Conservation (phyloP, 53 echinoderm and acorn worm species). For the Hippasteria phrygiana region DNA sequence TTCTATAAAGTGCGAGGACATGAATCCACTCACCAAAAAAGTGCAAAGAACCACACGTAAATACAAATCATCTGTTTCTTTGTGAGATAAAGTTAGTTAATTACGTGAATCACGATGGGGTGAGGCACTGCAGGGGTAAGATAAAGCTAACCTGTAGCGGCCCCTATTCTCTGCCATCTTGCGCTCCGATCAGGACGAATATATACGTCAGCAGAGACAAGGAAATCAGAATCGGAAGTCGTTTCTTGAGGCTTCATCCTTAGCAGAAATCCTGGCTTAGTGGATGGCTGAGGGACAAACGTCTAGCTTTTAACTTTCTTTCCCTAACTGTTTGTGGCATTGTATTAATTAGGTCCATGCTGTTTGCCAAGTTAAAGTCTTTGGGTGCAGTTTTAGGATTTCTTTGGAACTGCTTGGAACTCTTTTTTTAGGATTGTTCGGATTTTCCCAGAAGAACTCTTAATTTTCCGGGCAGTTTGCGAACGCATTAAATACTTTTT, state of each 20-base stretch:
- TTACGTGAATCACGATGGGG: not conserved
- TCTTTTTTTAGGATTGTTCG: too few relatives aligned
- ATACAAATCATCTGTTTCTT: constrained; percentile 26
- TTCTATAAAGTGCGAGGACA: not conserved
- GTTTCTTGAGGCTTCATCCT: constrained; percentile 22
- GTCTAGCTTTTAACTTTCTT: too few relatives aligned
- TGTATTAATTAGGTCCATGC: too few relatives aligned
- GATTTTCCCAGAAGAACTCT: too few relatives aligned
- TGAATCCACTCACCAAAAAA: not conserved
- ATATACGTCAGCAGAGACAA: not conserved
- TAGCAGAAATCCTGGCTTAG: constrained; percentile 20
- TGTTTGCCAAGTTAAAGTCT: too few relatives aligned
- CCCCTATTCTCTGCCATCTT: not conserved
- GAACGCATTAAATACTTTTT: too few relatives aligned
- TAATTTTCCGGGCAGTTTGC: too few relatives aligned
- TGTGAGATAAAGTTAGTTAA: constrained; percentile 9
- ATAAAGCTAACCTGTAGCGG: not conserved
- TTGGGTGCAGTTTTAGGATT: too few relatives aligned
- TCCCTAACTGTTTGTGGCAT: too few relatives aligned
- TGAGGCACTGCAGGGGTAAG: not conserved
- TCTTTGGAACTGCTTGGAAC: too few relatives aligned
- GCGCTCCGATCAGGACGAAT: not conserved
- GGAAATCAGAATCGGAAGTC: constrained; percentile 19
- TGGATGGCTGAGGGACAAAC: not conserved
- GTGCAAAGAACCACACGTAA: constrained; percentile 26